Evolutionary conservation across 2,797 vertebrate species (phyloP), one percentile per base, ranked within the genome.

Genomic region (Sphaeramia orbicularis): DNA sequence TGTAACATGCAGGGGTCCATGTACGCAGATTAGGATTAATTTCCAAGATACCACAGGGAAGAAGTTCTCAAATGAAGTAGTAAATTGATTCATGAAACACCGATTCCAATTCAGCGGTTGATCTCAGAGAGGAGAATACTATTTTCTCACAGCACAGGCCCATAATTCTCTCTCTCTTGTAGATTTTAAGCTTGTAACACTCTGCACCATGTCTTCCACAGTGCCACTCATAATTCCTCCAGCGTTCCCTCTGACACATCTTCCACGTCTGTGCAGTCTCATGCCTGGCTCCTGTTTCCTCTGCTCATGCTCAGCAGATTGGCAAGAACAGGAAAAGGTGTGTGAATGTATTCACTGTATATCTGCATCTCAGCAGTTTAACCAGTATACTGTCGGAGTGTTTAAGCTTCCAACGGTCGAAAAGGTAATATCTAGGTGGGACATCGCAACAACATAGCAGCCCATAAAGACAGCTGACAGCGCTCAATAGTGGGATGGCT

Each of bases 181-280:
- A 54, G 59, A 71, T 55, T 61, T 71, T 43, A 74, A 60, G 60
- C 63, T 71, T 32, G 66, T 14, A 77, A 69, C 65, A 72, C 52
- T 78, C 65, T 60, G 77, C 74, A 65, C 53, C 45, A 8, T 11
- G 63, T 83, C 73, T 41, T 76, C 72, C 43, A 65, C 7, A 54
- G 45, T 50, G 76, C 69, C 65, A 49, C 73, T 86, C 74, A 62
- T 65, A 64, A 84, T 71, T 88, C 87, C 80, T 71, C 72, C 60
- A 0, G 61, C 51, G 21, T 74, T 76, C 68, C 47, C 51, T 58
- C 72, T 51, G 58, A 81, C 72, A 77, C 74, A 76, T 76, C 65
- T 78, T 49, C 36, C 27, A 67, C 52, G 70, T 38, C 72, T 55
- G 61, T 76, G 76, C 66, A 56, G 57, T 62, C 79, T 89, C 89